A percentile compares a stretch with the other conserved stretches of the same genome.
Conservation (phyloP, 2,888 invertebrate genomes). For the Campopleginae sp. region DNA sequence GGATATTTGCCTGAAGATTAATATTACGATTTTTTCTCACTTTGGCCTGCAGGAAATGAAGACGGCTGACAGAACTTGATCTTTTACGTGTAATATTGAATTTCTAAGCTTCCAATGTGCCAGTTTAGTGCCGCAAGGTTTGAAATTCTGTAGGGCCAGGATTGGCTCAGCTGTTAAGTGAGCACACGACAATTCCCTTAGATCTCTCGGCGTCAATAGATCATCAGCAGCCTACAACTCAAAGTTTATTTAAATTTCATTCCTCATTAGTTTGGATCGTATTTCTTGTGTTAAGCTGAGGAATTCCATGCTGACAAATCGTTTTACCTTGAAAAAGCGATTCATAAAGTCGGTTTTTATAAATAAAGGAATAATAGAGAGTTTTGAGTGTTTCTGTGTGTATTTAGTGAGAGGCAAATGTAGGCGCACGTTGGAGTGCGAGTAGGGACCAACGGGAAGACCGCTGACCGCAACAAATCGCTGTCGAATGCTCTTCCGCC, state of each 20-base stretch:
- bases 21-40: background rate
- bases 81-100: slow-evolving; percentile 22
- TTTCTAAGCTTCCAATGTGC: slow-evolving; percentile 6
- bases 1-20: background rate
- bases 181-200: slow-evolving; percentile 9
- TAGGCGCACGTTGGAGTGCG: slow-evolving; percentile 30
- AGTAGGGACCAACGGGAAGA: slow-evolving; percentile 54
- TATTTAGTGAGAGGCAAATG: slow-evolving; percentile 15
- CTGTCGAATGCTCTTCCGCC: slow-evolving; percentile 71
- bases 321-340: slow-evolving; percentile 29
- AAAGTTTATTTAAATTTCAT: slow-evolving; percentile 14
- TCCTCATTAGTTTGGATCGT: background rate
- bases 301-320: slow-evolving; percentile 32
- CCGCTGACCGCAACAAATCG: slow-evolving; percentile 67
- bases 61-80: background rate
- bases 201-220: background rate
- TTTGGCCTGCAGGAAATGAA: background rate
- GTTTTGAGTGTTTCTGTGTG: background rate
- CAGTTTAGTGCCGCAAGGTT: slow-evolving; percentile 12
- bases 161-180: slow-evolving; percentile 3
- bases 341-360: background rate
- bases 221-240: slow-evolving; percentile 14
- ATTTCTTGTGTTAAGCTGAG: background rate
- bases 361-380: slow-evolving; percentile 2
- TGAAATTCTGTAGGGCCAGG: slow-evolving; percentile 11